Evolutionary conservation across 1,140 invertebrate species (phyloP).

Genomic region (Drosophila pectinifera): DNA sequence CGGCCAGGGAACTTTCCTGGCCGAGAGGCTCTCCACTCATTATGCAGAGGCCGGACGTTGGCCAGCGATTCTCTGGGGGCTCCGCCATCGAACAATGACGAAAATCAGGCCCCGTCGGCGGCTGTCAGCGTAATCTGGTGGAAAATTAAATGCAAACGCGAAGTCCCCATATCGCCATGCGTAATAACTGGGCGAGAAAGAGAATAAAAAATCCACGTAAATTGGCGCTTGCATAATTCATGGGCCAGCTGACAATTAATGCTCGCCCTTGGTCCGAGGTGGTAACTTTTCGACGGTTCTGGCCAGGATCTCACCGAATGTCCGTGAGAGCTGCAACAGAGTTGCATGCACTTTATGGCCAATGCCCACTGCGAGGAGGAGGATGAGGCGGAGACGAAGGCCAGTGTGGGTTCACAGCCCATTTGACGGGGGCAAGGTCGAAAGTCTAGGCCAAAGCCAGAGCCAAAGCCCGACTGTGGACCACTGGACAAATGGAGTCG

Average conservation of each 20-base stretch:
- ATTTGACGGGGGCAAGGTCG: slow-evolving; percentile 42
- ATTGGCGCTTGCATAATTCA: slow-evolving; percentile 70
- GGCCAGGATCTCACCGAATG: slow-evolving; percentile 5
- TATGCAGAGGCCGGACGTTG: slow-evolving; percentile 31
- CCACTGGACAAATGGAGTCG: slow-evolving; percentile 21
- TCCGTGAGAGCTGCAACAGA: slow-evolving; percentile 44
- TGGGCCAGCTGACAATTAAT: slow-evolving; percentile 26
- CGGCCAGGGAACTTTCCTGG: background rate
- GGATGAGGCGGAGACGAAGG: background rate
- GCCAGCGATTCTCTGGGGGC: slow-evolving; percentile 21
- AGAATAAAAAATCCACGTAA: slow-evolving; percentile 38
- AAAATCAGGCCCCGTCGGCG: slow-evolving; percentile 41
- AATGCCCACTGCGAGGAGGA: background rate
- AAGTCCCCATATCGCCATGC: slow-evolving; percentile 27
- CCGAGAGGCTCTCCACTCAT: slow-evolving; percentile 22
- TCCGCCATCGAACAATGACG: slow-evolving; percentile 37
- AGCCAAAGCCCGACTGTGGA: background rate
- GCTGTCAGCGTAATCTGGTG: slow-evolving; percentile 49
- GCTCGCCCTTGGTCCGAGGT: background rate
- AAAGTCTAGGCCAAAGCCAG: slow-evolving; percentile 19
- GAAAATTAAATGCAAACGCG: slow-evolving; percentile 72
- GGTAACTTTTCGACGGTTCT: slow-evolving; percentile 29
- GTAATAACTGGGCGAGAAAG: slow-evolving; percentile 12
- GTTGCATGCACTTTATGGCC: slow-evolving; percentile 41
- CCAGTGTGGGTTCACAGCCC: slow-evolving; percentile 36